These are phyloP conservation scores for Streblospio benedicti DNA, from an alignment of 1,140 invertebrate genomes.

Conservation along the genomic window DNA sequence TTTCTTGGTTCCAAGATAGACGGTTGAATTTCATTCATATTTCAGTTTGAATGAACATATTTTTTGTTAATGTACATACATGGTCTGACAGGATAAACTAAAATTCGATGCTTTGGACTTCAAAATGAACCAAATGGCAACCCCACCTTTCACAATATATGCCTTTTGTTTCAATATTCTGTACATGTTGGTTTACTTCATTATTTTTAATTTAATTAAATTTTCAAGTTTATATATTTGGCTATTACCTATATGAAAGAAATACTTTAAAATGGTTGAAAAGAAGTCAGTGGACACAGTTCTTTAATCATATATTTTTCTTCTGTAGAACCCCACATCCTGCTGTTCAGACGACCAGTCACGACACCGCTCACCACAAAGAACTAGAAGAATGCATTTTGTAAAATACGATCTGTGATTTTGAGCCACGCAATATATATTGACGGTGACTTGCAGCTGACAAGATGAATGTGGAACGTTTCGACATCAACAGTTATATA, in stretches of 20 bases:
- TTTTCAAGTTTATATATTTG: background rate
- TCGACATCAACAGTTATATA: no score
- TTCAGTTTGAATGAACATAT: background rate
- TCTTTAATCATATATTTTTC: constrained; percentile 14
- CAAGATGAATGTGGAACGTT: no score
- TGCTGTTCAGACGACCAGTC: constrained; percentile 53
- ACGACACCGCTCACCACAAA: no score
- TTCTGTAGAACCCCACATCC: constrained; percentile 54
- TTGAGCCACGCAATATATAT: no score
- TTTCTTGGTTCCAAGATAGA: background rate
- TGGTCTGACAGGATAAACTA: background rate
- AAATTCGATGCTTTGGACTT: background rate
- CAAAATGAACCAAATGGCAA: background rate
- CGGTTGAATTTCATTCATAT: background rate
- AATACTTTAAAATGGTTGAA: background rate
- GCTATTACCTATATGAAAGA: background rate
- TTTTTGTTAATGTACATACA: background rate
- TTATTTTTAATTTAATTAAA: background rate
- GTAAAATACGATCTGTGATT: no score
- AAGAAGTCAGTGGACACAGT: constrained; percentile 1
- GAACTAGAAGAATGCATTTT: no score
- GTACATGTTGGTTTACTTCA: background rate
- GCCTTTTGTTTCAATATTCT: background rate
- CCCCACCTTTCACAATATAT: background rate
- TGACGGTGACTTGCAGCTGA: no score